Evolutionary conservation across 2,113 vertebrate genomes (phyloP), one percentile per base, ranked within the genome.

Genomic region (Loxodonta africana): DNA sequence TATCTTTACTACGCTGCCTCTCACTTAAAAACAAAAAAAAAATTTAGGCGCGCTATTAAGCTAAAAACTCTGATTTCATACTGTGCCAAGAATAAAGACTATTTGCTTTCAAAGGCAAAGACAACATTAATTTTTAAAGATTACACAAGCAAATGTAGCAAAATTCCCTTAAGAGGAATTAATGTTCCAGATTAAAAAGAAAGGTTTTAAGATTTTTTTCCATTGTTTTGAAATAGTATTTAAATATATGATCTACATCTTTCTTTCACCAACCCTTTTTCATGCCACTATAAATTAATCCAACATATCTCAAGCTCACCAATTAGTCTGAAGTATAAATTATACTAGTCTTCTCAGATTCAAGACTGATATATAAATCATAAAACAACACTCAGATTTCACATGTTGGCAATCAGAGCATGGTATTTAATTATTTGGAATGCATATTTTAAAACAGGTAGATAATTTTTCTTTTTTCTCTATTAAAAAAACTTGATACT

Each of bases 151-250:
- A 80, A 81, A 88, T 74, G 7, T 46, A 86, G 26, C 60, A 92
- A 86, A 86, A 88, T 76, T 94, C n/a, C 44, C 83, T 23, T 1
- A 60, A 23, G 6, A 37, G 25, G 10, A 23, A 90, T 10, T 69
- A 65, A 84, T 46, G 80, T 46, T 85, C 63, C 30, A 30, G 17
- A 21, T 53, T 44, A 60, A 81, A 88, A 89, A 23, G 63, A 76
- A 26, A 85, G 74, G 73, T 93, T 95, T 77, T 5, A 97, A 95
- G 97, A 1, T 95, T 97, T 96, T 95, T 91, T 96, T 97, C 93
- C 26, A 83, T 81, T 92, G 65, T 94, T 97, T 37, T 93, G 87
- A 98, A 97, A 94, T 51, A 83, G 77, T 86, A 97, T 95, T 88
- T 91, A 95, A 97, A 88, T 41, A 73, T 93, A 67, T 21, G n/a